These are phyloP conservation scores for Spodoptera exigua DNA, from an alignment of 2,888 invertebrate species.

Conservation along the genomic window DNA sequence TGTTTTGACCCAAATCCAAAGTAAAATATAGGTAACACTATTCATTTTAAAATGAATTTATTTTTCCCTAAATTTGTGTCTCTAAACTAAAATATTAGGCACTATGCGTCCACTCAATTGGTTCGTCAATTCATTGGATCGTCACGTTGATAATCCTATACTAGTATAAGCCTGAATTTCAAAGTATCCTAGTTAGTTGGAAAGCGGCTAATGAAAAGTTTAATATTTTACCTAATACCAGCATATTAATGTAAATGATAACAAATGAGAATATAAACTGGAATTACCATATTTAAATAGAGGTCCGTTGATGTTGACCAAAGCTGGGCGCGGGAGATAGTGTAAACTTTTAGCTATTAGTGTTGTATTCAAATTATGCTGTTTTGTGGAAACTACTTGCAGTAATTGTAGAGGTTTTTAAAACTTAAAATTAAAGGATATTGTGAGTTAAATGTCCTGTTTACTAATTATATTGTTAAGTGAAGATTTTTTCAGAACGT, in stretches of 20 bases:
- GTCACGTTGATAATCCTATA: no score
- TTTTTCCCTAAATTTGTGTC: no score
- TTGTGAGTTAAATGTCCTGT: no score
- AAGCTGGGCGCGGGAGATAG: conserved; percentile 11
- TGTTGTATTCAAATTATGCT: conserved; percentile 10
- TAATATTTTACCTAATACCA: not conserved
- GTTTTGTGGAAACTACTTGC: conserved; percentile 1
- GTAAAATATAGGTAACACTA: not conserved
- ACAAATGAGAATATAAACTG: not conserved
- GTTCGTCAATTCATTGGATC: no score
- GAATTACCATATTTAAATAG: conserved; percentile 1
- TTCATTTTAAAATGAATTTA: not conserved
- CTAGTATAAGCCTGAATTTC: no score
- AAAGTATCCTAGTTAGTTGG: no score
- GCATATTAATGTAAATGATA: not conserved
- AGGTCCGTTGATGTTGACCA: not conserved
- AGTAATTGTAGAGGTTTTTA: no score
- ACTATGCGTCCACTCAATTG: no score
- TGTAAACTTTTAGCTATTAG: conserved; percentile 9
- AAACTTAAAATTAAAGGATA: no score
- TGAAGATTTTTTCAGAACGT: no score
- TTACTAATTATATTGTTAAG: no score
- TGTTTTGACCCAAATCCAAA: conserved; percentile 15
- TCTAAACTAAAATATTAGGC: no score
- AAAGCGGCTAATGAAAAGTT: not conserved